Conservation (phyloP, 92 coral and sea anemone genomes). For the Nematostella vectensis region DNA sequence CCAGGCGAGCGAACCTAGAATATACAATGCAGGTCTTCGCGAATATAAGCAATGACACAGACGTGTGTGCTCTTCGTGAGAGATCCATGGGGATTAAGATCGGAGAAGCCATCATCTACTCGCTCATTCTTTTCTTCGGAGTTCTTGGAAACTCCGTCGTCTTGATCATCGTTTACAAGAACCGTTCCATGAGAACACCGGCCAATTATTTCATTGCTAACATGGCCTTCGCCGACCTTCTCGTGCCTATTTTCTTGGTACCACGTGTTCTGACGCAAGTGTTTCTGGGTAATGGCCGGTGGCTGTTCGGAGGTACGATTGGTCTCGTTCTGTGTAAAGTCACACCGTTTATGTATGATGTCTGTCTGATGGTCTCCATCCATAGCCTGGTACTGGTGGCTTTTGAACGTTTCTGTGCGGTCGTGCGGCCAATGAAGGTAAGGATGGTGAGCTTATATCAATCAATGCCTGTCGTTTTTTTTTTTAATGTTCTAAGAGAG, state of each 20-base stretch:
- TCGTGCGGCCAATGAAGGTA: slow-evolving; percentile 48
- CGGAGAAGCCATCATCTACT: slow-evolving; percentile 10
- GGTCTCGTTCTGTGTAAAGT: slow-evolving; percentile 57
- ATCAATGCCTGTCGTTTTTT: no score
- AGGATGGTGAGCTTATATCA: no score
- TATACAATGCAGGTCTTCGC: no score
- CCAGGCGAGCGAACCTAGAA: no score
- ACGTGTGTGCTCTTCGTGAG: no score
- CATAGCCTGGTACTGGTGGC: slow-evolving; percentile 55
- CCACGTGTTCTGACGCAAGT: slow-evolving; percentile 25
- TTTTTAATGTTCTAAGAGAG: no score
- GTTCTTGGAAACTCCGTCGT: slow-evolving; percentile 54
- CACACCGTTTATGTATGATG: slow-evolving; percentile 37
- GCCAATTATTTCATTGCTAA: slow-evolving; percentile 58
- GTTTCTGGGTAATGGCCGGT: slow-evolving; percentile 13
- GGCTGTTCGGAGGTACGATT: slow-evolving; percentile 33
- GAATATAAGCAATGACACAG: no score
- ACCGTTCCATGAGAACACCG: slow-evolving; percentile 46
- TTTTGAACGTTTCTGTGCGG: slow-evolving; percentile 47
- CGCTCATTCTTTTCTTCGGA: slow-evolving; percentile 14
- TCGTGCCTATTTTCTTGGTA: slow-evolving; percentile 40
- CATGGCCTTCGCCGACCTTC: slow-evolving; percentile 59
- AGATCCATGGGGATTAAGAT: background rate
- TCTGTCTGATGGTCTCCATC: slow-evolving; percentile 54
- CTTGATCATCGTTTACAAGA: slow-evolving; percentile 52